A percentile compares a stretch with the other conserved stretches of the same genome.
Evolutionary conservation across 1,140 invertebrate species (phyloP).

Genomic region (Phenacoccus solenopsis): DNA sequence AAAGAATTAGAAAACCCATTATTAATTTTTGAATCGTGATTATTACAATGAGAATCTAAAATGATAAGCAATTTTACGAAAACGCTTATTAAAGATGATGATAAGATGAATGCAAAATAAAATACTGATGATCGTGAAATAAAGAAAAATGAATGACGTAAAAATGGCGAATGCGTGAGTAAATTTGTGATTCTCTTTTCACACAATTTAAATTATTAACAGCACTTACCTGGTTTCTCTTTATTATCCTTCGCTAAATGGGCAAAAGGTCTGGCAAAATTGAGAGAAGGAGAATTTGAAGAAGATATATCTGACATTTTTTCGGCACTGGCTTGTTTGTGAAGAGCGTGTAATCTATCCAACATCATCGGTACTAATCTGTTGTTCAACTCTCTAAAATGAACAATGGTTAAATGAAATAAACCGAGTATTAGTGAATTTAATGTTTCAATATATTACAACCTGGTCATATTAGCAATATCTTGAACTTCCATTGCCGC

Average conservation of each 20-base stretch:
- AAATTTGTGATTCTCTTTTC: no score
- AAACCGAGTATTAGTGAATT: neutral
- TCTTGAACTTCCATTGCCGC: conserved; percentile 95
- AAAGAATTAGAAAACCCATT: conserved; percentile 7
- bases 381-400: conserved; percentile 65
- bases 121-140: neutral
- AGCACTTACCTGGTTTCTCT: neutral
- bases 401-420: neutral
- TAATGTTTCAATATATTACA: neutral
- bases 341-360: conserved; percentile 60
- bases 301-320: conserved; percentile 22
- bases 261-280: conserved; percentile 40
- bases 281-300: neutral
- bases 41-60: neutral
- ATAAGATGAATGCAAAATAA: neutral
- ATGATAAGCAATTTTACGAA: neutral
- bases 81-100: neutral
- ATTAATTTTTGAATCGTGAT: neutral
- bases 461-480: conserved; percentile 72
- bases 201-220: no score
- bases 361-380: conserved; percentile 77
- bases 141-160: no score
- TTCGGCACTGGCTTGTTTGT: conserved; percentile 39
- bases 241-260: conserved; percentile 35
- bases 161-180: no score